Evolutionary conservation across 92 coral and sea anemone genomes (phyloP).

Genomic region (Micromussa lordhowensis): DNA sequence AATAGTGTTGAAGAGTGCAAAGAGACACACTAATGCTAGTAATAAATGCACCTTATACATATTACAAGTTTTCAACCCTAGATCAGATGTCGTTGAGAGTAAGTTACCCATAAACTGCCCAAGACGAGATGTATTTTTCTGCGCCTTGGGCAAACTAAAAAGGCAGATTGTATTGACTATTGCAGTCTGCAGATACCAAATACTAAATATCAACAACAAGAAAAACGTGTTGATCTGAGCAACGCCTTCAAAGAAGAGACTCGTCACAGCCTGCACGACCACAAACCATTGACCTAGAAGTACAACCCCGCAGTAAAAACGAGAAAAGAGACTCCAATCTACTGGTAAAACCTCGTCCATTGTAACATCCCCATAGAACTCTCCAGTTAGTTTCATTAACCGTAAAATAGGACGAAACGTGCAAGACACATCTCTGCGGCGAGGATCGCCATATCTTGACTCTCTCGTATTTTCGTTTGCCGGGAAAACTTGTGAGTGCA

Average conservation of each 20-base stretch:
- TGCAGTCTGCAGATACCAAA: conserved; percentile 16
- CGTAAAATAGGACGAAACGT: background rate
- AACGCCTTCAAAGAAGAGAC: background rate
- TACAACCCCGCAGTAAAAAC: background rate
- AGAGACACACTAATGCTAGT: background rate
- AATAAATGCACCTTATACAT: background rate
- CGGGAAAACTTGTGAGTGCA: background rate
- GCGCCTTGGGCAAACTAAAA: background rate
- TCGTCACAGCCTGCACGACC: background rate
- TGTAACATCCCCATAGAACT: background rate
- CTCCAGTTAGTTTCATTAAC: conserved; percentile 17
- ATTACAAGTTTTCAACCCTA: background rate
- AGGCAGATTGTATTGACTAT: background rate
- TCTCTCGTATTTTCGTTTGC: background rate
- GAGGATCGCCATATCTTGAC: background rate
- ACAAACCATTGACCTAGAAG: conserved; percentile 1
- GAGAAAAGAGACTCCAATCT: background rate
- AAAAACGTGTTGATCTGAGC: background rate
- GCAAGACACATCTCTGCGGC: background rate
- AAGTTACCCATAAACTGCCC: background rate
- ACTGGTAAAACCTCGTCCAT: background rate
- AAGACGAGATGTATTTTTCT: conserved; percentile 7
- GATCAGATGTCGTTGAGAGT: background rate
- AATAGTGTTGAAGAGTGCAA: too few relatives aligned
- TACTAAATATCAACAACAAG: background rate